Evolutionary conservation across 2,797 vertebrate species (phyloP).

Genomic region (Momotus momota): DNA sequence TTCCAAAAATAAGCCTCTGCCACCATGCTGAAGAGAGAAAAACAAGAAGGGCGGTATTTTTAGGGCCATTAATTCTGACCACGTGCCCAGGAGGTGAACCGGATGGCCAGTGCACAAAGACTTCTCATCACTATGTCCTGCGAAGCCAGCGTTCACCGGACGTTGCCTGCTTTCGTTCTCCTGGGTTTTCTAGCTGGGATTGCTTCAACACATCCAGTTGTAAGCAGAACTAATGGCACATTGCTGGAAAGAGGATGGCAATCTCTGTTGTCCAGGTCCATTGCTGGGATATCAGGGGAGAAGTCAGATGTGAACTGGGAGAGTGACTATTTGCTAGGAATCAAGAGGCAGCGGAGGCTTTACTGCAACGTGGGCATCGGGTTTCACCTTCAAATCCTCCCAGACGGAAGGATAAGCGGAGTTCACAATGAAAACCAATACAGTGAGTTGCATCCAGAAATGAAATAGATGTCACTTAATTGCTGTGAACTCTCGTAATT

Average conservation of each 20-base stretch:
- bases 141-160: constrained; percentile 87
- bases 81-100: constrained; percentile 95
- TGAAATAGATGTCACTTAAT: constrained; percentile 76
- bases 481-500: constrained; percentile 70
- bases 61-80: constrained; percentile 97
- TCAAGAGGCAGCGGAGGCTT: constrained; percentile 94
- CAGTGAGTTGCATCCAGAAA: constrained; percentile 91
- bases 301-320: constrained; percentile 91
- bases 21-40: constrained; percentile 95
- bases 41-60: constrained; percentile 98
- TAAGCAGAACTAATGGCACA: constrained; percentile 86
- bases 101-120: constrained; percentile 93
- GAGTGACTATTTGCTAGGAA: constrained; percentile 95
- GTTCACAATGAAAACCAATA: constrained; percentile 94
- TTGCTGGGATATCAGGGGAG: constrained; percentile 89
- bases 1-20: constrained; percentile 96
- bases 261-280: constrained; percentile 90
- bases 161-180: constrained; percentile 86
- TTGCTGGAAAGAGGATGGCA: constrained; percentile 90
- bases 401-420: constrained; percentile 92
- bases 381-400: constrained; percentile 96
- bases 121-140: constrained; percentile 94
- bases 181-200: constrained; percentile 87
- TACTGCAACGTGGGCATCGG: constrained; percentile 99
- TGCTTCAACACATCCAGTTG: constrained; percentile 82